Evolutionary conservation across 2,797 vertebrate genomes (phyloP).

Genomic region (Falco novaeseelandiae): DNA sequence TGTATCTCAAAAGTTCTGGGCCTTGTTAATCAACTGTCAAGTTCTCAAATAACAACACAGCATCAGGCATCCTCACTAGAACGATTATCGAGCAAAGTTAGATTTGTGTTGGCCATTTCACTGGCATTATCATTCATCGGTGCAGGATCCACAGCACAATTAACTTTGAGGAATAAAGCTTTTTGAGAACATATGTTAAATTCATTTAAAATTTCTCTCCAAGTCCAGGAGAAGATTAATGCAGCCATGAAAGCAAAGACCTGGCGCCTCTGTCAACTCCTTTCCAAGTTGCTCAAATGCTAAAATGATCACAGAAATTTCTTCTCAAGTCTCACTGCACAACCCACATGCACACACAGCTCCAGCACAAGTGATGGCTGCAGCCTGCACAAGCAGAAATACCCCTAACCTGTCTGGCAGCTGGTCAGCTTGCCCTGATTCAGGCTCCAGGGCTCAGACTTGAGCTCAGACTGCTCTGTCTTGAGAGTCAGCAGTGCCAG

Average conservation of each 20-base stretch:
- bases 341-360: neutral
- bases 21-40: neutral
- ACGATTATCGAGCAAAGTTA: neutral
- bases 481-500: neutral
- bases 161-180: neutral
- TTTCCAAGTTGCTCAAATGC: neutral
- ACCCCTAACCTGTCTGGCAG: neutral
- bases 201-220: slow-evolving; percentile 15
- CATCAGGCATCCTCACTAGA: neutral
- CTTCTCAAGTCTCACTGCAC: neutral
- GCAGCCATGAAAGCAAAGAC: neutral
- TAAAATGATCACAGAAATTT: slow-evolving; percentile 31
- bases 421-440: neutral
- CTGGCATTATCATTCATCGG: neutral
- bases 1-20: neutral
- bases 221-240: slow-evolving; percentile 14
- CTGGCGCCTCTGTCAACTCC: neutral
- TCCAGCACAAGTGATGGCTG: neutral
- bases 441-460: neutral
- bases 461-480: neutral
- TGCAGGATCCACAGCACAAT: neutral
- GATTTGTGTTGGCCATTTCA: neutral
- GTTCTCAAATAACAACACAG: neutral
- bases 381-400: neutral
- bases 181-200: slow-evolving; percentile 8